These are phyloP conservation scores for Drosophila kepulauana DNA, from an alignment of 1,140 invertebrate species.

Conservation along the genomic window DNA sequence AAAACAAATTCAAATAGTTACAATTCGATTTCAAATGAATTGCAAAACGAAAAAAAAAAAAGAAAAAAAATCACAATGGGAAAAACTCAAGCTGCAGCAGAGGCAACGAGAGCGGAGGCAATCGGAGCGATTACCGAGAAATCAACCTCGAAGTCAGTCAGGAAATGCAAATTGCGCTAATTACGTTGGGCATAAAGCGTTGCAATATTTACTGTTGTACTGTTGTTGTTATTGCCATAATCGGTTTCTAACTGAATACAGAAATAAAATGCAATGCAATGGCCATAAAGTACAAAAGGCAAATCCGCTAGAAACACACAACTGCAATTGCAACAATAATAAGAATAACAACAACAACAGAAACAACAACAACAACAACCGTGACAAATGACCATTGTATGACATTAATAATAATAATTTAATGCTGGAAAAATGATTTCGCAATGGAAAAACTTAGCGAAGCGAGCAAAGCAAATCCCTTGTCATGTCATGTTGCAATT, in stretches of 20 bases:
- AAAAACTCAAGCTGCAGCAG: slow-evolving; percentile 19
- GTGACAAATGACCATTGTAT: slow-evolving; percentile 31
- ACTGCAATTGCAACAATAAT: slow-evolving; percentile 24
- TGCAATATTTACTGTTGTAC: slow-evolving; percentile 49
- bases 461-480: slow-evolving; percentile 70
- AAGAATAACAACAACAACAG: slow-evolving; percentile 41
- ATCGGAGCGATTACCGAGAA: slow-evolving; percentile 52
- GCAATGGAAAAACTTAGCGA: slow-evolving; percentile 72
- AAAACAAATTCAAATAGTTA: slow-evolving; percentile 57
- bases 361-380: slow-evolving; percentile 56
- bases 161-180: slow-evolving; percentile 81
- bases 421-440: slow-evolving; percentile 68
- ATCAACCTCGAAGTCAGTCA: slow-evolving; percentile 61
- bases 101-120: slow-evolving; percentile 13
- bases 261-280: slow-evolving; percentile 69
- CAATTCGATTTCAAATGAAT: slow-evolving; percentile 77
- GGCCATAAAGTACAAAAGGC: slow-evolving; percentile 69
- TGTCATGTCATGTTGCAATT: slow-evolving; percentile 82
- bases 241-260: slow-evolving; percentile 70
- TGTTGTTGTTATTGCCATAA: slow-evolving; percentile 66
- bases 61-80: slow-evolving; percentile 20
- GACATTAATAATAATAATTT: slow-evolving; percentile 82
- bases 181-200: slow-evolving; percentile 66
- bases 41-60: slow-evolving; percentile 56
- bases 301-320: slow-evolving; percentile 44